Percentiles rank a stretch among this genome's conserved stretches.
phyloP scores from a whole-genome alignment of 2,113 vertebrate species.

The Himantopus leucocephalus region DNA sequence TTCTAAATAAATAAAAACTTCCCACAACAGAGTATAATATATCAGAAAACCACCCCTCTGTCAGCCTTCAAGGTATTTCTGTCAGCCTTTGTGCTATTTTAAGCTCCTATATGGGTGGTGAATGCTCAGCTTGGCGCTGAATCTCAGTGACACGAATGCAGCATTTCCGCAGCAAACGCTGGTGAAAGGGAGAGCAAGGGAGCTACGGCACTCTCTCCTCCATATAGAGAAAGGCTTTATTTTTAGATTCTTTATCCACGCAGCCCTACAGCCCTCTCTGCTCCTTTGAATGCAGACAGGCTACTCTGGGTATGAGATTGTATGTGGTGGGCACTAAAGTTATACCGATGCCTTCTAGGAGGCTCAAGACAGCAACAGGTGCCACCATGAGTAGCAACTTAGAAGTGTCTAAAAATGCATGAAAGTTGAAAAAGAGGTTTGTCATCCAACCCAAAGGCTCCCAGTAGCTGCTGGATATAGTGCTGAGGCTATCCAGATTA shows the following conservation, averaged over 20 bases:
- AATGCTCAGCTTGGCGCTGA: not conserved
- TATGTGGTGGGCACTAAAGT: not conserved
- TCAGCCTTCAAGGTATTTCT: constrained; percentile 51
- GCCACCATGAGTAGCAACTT: not conserved
- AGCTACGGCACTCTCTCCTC: not conserved
- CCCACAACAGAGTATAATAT: not conserved
- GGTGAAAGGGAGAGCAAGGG: not conserved
- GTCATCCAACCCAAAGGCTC: not conserved
- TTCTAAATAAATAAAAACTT: constrained; percentile 56
- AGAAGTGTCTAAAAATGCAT: not conserved
- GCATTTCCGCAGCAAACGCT: not conserved
- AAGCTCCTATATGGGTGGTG: constrained; percentile 36
- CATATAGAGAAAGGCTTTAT: not conserved
- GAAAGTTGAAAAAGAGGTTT: not conserved
- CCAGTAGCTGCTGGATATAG: not conserved
- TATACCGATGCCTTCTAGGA: not conserved
- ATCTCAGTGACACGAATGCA: constrained; percentile 15
- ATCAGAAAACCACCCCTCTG: not conserved
- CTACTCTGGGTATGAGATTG: not conserved
- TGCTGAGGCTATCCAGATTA: not conserved
- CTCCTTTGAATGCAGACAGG: not conserved
- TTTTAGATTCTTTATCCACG: not conserved
- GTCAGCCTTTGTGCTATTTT: constrained; percentile 56
- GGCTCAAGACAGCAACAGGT: not conserved
- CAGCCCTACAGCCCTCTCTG: not conserved